Conservation (phyloP, 2,888 invertebrate species). For the Dolichopus griseipennis region DNA sequence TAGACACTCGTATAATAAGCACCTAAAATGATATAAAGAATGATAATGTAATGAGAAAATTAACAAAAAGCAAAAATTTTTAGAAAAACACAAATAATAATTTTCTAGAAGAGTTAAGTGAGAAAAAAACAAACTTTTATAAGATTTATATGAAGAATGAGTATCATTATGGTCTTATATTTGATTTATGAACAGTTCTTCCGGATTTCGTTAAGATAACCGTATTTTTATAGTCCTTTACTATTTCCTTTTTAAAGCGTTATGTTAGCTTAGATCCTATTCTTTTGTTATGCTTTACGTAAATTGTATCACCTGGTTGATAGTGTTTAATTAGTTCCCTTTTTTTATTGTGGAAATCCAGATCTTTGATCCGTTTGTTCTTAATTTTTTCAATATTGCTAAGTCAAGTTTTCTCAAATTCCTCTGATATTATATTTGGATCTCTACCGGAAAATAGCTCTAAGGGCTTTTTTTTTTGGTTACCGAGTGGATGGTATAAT, state of each 20-base stretch:
- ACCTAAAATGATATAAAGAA: neutral
- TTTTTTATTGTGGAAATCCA: neutral
- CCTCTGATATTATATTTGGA: neutral
- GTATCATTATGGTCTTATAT: neutral
- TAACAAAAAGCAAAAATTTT: too few species aligned
- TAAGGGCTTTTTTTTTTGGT: conserved; percentile 12
- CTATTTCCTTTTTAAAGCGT: conserved; percentile 9
- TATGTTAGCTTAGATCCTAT: conserved; percentile 5
- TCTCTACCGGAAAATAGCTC: conserved; percentile 13
- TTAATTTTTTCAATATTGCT: conserved; percentile 9
- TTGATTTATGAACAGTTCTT: conserved; percentile 10
- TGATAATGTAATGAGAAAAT: neutral
- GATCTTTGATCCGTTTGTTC: conserved; percentile 7
- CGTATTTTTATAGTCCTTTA: conserved; percentile 11
- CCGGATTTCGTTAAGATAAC: conserved; percentile 11
- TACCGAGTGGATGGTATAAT: conserved; percentile 9
- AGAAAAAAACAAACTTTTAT: neutral
- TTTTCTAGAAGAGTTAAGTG: too few species aligned
- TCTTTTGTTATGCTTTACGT: conserved; percentile 13
- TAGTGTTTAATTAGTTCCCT: conserved; percentile 12
- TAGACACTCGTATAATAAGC: conserved; percentile 15
- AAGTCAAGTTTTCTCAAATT: neutral
- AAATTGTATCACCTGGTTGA: conserved; percentile 9
- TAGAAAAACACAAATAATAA: too few species aligned
- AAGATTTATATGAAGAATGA: too few species aligned